Base-by-base conservation (phyloP, 2,797 vertebrate species). In the Tinamus major region DNA sequence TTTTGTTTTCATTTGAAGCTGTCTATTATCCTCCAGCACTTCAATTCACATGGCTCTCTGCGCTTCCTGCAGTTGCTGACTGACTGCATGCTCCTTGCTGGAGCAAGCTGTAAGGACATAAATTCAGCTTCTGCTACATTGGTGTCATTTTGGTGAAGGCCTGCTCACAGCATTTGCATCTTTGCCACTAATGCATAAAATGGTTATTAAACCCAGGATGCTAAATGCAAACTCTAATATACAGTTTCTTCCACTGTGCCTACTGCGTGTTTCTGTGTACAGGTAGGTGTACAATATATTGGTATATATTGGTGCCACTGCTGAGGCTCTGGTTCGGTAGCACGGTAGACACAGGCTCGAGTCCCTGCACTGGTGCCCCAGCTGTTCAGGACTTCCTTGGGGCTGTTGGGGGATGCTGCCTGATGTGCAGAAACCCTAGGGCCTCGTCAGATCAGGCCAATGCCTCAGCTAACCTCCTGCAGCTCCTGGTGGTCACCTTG, bases 301-400 rank as follows among this genome's bases (percentile, higher is more conserved):
- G 70, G 23, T 20, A 3, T 4, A 19, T n/a, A 31, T 46, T 37
- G 42, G 56, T 42, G 55, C 37, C 4, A 0, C 79, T 27, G 0
- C 23, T 6, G 6, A 19, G 59, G 33, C 35, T 49, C 13, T 18
- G 1, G 3, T 48, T 69, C 77, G 62, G n/a, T 9, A 69, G 27
- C 39, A 24, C 24, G 20, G 8, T 35, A 33, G 20, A 58, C 16
- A 2, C 41, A 31, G 9, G 0, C 14, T 53, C 0, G 0, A 10
- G 53, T 53, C 10, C n/a, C 7, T 74, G 6, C 29, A 21, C 14
- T 2, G 2, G 37, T 61, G 49, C 3, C 46, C 59, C 0, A 0
- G 9, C 0, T 1, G 7, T 51, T 63, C 41, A 8, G 48, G 21
- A 8, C 33, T 84, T 5, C 29, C 44, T 41, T 49, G 31, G 37